Percentiles rank a stretch among this genome's conserved stretches.
These are phyloP conservation scores for Phanerotoma sp. DNA, from an alignment of 2,888 invertebrate species.

Conservation along the genomic window DNA sequence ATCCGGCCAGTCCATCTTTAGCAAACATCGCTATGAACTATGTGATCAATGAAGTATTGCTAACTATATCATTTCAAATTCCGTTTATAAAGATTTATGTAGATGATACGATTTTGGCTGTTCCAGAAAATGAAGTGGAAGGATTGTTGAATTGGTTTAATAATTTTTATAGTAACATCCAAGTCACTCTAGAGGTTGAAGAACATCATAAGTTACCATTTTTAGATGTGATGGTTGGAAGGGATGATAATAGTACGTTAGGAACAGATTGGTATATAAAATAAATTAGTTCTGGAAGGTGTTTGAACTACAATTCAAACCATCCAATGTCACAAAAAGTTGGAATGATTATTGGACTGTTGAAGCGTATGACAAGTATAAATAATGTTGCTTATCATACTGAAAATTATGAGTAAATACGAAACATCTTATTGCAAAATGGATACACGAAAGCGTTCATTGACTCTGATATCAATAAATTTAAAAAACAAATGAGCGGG, in stretches of 20 bases:
- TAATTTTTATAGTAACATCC: background rate
- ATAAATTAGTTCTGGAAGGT: background rate
- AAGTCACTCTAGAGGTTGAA: background rate
- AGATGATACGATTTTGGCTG: background rate
- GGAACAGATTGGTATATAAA: slow-evolving; percentile 5
- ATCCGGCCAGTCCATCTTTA: slow-evolving; percentile 3
- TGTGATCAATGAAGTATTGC: background rate
- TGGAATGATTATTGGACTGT: background rate
- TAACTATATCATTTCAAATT: background rate
- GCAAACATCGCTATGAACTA: slow-evolving; percentile 1
- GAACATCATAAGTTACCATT: background rate
- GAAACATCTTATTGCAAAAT: too few species aligned
- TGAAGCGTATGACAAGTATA: too few species aligned
- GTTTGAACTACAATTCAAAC: background rate
- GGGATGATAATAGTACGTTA: background rate
- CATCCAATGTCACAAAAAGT: background rate
- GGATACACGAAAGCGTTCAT: too few species aligned
- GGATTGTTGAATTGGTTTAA: background rate
- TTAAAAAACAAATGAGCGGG: too few species aligned
- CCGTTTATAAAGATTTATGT: slow-evolving; percentile 2
- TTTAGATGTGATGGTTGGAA: background rate
- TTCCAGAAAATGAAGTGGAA: background rate
- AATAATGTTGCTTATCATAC: too few species aligned
- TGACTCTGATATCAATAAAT: too few species aligned
- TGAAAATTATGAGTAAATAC: too few species aligned